Evolutionary conservation across 2,888 invertebrate species (phyloP), one percentile per base, ranked within the genome.

Genomic region (Corbicula japonica): DNA sequence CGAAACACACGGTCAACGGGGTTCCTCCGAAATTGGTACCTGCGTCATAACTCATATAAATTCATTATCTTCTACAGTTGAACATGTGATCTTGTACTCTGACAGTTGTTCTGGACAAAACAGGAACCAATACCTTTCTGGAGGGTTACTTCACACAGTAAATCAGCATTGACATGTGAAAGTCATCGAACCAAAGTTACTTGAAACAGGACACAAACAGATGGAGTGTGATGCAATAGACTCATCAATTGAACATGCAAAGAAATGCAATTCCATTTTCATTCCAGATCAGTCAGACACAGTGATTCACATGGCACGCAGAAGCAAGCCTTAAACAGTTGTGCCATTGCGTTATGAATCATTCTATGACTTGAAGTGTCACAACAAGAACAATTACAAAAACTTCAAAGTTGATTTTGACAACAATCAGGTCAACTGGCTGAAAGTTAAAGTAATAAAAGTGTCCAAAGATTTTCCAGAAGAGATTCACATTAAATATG

Each of bases 181-280:
- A 50, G 35, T 50, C 10, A 52, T 77, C 62, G 50, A 73, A 15
- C 72, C 68, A 15, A 74, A 78, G 50, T 74, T 74, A 21, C 28
- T 78, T 15, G 73, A 78, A 26, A n/a, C 46, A 1, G 69, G 62
- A n/a, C 73, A 78, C 28, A 65, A 61, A 6, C 60, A 74, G 32
- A 74, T 74, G 74, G 66, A 74, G 50, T 60, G 74, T 58, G 74
- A 74, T 46, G 46, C 61, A 10, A 61, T 60, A 50, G 66, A 74
- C 32, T 34, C 74, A 10, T 28, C 74, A 1, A 74, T 66, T 26
- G 65, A 66, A 56, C 46, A 58, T 48, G 73, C 66, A 35, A 73
- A 66, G n/a, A 38, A 58, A 62, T 32, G 48, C 50, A 30, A 44
- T 48, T 46, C 26, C 15, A 46, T 50, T 32, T 73, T 46, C 41